Conservation (phyloP, 1,140 invertebrate species). For the Latrodectus geometricus region DNA sequence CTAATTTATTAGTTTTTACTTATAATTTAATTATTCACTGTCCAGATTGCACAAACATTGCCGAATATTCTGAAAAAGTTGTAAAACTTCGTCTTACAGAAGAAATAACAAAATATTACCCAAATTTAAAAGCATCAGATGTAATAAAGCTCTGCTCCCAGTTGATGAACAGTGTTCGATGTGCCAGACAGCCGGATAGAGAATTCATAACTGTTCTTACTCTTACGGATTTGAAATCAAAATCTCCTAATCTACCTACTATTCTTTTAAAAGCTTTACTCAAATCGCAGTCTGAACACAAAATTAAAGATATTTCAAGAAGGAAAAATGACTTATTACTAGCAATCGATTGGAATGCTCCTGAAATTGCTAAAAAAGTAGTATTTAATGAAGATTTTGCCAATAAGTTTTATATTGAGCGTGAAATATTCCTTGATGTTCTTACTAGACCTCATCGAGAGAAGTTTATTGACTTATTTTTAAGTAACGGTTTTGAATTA, state of each 20-base stretch:
- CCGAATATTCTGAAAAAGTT: conserved; percentile 66
- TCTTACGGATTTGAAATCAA: neutral
- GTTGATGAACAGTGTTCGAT: conserved; percentile 2
- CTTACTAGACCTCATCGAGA: conserved; percentile 68
- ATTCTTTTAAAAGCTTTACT: neutral
- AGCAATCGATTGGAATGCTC: conserved; percentile 34
- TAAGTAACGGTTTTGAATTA: conserved; percentile 68
- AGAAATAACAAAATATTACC: conserved; percentile 66
- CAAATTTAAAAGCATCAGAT: conserved; percentile 5
- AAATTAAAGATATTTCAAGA: neutral
- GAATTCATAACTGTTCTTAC: conserved; percentile 14
- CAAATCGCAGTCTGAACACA: neutral
- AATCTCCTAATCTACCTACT: neutral
- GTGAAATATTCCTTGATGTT: conserved; percentile 68
- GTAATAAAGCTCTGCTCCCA: neutral
- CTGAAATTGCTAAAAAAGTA: neutral
- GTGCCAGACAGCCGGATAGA: neutral
- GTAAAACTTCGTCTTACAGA: conserved; percentile 68
- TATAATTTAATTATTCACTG: conserved; percentile 67
- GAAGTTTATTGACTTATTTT: conserved; percentile 69
- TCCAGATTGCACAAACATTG: conserved; percentile 64
- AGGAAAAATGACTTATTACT: conserved; percentile 20
- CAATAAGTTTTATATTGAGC: conserved; percentile 67
- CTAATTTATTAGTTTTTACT: conserved; percentile 69
- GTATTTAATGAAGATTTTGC: conserved; percentile 37